Percentiles rank a stretch among this genome's conserved stretches.
These are phyloP conservation scores for Rhinichthys klamathensis DNA, from an alignment of 2,113 vertebrate species.

Conservation along the genomic window DNA sequence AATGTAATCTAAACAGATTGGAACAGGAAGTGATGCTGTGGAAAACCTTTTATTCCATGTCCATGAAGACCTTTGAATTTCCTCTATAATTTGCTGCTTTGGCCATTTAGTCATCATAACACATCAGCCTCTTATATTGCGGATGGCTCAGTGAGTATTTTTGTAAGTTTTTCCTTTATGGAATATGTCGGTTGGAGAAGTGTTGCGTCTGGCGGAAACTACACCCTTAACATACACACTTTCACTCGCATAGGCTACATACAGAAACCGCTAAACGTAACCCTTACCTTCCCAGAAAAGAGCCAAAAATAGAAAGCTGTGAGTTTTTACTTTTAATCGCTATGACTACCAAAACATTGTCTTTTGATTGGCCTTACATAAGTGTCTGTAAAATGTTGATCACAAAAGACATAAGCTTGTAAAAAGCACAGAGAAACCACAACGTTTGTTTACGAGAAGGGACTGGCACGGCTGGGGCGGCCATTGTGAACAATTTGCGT, in stretches of 20 bases:
- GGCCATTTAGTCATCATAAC: constrained; percentile 15
- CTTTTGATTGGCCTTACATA: constrained; percentile 6
- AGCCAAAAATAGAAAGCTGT: background rate
- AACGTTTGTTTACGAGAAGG: constrained; percentile 58
- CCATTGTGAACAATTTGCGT: constrained; percentile 39
- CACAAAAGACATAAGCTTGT: constrained; percentile 33
- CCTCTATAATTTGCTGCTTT: background rate
- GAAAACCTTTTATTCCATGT: background rate
- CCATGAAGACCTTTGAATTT: background rate
- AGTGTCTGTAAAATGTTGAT: constrained; percentile 3
- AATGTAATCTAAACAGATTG: background rate
- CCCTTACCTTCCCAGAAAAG: background rate
- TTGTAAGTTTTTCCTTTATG: constrained; percentile 59
- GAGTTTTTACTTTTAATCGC: background rate
- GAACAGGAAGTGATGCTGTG: background rate
- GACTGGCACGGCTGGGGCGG: constrained; percentile 49
- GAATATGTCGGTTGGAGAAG: constrained; percentile 64
- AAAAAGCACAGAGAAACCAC: constrained; percentile 54
- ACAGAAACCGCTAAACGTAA: background rate
- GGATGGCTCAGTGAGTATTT: constrained; percentile 60
- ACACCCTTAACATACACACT: constrained; percentile 54
- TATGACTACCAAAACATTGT: constrained; percentile 10
- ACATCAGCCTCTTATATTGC: constrained; percentile 6
- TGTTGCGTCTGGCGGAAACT: constrained; percentile 69
- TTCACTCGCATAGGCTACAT: background rate